Base-by-base conservation (phyloP, 2,113 vertebrate genomes). In the Zosterops pallidus region DNA sequence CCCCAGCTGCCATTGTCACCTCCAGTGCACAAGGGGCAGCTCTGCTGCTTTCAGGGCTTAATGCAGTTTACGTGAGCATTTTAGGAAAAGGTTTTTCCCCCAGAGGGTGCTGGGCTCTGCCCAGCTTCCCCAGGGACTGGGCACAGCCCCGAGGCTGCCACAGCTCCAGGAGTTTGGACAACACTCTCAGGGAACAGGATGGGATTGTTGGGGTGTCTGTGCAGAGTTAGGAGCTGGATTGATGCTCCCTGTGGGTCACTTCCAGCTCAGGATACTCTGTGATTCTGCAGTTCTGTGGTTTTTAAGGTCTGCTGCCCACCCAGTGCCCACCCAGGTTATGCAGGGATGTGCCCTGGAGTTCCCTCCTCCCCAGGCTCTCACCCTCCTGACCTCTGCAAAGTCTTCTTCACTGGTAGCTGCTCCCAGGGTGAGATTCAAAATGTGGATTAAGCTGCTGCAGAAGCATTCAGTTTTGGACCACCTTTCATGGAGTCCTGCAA, bases 141-240 rank as follows among this genome's bases (percentile, higher is more conserved):
- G 2, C 60, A 37, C 3, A 0, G 18, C 60, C n/a, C 50, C 1
- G 2, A 13, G 33, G 41, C 65, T 71, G 57, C 16, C 42, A 35
- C 1, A 64, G 60, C 53, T 67, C 33, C 16, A 39, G 33, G 28
- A 24, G 33, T 46, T 52, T 29, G 46, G 23, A 6, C 19, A 44
- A 0, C 0, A 0, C 29, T 64, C 1, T 2, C 35, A 52, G 49
- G 39, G 5, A 50, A 50, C 65, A 25, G 10, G 17, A 2, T 33
- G 52, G 28, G 33, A 3, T 39, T 72, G 25, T 7, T 74, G 68
- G 22, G 31, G 31, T 14, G 44, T 37, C 37, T 52, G 37, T 37
- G 52, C 52, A 67, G 68, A 12, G 28, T 0, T 28, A 59, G 60
- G 14, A 20, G 44, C 15, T 72, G 68, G 0, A 14, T 4, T 52